These are phyloP conservation scores for Strigamia crassipes DNA, from an alignment of 2,888 invertebrate genomes.

Conservation along the genomic window DNA sequence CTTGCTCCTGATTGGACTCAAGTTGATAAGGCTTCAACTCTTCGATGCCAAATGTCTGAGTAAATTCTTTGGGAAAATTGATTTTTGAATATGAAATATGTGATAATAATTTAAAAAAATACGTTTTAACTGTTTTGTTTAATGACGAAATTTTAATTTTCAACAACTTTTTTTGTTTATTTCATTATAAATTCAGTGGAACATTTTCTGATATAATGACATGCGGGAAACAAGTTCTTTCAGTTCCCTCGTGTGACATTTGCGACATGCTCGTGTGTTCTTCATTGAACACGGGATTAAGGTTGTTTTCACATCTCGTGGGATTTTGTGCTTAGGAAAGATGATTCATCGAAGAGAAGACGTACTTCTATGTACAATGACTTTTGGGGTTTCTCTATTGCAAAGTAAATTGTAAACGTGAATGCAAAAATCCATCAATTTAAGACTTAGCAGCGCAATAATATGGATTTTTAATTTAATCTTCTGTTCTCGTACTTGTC, in stretches of 20 bases:
- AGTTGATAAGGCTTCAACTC: background rate
- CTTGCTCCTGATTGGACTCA: slow-evolving; percentile 5
- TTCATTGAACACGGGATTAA: slow-evolving; percentile 36
- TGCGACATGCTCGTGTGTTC: slow-evolving; percentile 37
- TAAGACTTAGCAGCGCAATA: background rate
- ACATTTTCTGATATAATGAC: slow-evolving; percentile 13
- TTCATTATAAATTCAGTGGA: background rate
- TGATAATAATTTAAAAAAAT: background rate
- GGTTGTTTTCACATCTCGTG: slow-evolving; percentile 42
- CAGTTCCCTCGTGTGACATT: slow-evolving; percentile 40
- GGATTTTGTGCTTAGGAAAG: slow-evolving; percentile 35
- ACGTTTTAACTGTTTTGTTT: background rate
- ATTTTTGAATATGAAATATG: too few relatives aligned
- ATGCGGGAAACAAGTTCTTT: slow-evolving; percentile 32
- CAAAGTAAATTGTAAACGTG: slow-evolving; percentile 10
- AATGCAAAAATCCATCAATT: slow-evolving; percentile 8
- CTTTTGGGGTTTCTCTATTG: background rate
- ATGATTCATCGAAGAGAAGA: slow-evolving; percentile 31
- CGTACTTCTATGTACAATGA: background rate
- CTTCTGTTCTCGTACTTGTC: background rate
- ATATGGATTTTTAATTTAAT: background rate
- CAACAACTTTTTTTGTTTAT: background rate
- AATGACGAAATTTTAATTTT: background rate
- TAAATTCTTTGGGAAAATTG: background rate
- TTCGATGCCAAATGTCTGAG: background rate